Percentiles rank a stretch among this genome's conserved stretches.
Evolutionary conservation across 2,113 vertebrate genomes (phyloP).

Genomic region (Felis chaus): DNA sequence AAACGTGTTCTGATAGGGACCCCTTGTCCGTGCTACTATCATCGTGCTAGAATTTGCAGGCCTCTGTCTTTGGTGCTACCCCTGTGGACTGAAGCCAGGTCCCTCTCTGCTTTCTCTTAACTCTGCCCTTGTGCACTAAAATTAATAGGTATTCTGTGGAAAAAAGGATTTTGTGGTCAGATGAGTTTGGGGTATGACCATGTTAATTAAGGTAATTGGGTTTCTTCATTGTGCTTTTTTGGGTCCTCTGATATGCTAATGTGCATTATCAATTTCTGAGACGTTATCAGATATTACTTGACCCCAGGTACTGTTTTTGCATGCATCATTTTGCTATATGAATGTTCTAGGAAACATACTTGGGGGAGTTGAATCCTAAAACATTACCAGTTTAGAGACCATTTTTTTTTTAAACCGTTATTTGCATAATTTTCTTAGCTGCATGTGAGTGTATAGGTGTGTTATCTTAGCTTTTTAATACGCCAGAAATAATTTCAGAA

Average conservation of each 20-base stretch:
- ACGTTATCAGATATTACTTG: not conserved
- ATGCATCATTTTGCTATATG: not conserved
- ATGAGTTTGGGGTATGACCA: not conserved
- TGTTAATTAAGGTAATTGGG: not conserved
- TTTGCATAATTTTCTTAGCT: not conserved
- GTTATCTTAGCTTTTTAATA: not conserved
- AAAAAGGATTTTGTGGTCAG: not conserved
- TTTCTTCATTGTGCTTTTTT: not conserved
- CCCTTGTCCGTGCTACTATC: not conserved
- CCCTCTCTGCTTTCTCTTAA: not conserved
- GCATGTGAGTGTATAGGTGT: not conserved
- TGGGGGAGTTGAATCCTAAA: not conserved
- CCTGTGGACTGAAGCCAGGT: not conserved
- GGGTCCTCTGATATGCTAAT: not conserved
- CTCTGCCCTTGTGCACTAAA: not conserved
- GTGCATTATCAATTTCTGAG: not conserved
- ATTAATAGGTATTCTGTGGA: not conserved
- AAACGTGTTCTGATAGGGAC: not conserved
- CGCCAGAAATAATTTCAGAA: not conserved
- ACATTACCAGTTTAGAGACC: not conserved
- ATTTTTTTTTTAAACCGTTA: not conserved
- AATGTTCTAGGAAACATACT: not conserved
- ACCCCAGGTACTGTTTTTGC: not conserved
- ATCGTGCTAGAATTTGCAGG: not conserved
- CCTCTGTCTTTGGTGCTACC: not conserved